These are phyloP conservation scores for Melanerpes aurifrons DNA, from an alignment of 2,113 vertebrate species.

Conservation along the genomic window DNA sequence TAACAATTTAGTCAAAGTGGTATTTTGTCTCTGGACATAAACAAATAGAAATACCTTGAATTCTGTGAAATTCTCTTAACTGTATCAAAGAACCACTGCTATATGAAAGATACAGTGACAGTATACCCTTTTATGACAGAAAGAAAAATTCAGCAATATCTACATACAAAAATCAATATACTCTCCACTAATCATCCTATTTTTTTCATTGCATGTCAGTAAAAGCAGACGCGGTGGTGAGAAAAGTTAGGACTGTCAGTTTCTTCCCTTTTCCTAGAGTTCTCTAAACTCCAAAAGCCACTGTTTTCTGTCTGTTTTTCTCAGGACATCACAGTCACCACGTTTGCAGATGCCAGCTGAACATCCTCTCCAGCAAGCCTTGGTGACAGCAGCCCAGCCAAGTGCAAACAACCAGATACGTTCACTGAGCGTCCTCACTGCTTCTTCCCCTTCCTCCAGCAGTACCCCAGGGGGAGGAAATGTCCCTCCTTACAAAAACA, in stretches of 20 bases:
- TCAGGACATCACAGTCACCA: background rate
- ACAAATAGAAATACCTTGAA: conserved; percentile 2
- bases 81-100: background rate
- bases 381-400: background rate
- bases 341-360: accelerated
- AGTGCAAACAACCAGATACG: background rate
- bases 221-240: background rate
- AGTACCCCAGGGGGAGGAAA: background rate
- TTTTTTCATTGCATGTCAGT: background rate
- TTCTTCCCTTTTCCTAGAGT: background rate
- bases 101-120: background rate
- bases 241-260: background rate
- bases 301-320: background rate
- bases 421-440: accelerated
- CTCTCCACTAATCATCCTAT: background rate
- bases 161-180: background rate
- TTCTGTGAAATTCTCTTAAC: background rate
- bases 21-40: conserved; percentile 3
- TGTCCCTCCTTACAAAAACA: background rate
- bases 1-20: conserved; percentile 5
- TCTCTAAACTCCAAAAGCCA: background rate
- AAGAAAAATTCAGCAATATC: background rate
- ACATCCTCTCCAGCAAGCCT: background rate
- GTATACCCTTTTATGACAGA: background rate
- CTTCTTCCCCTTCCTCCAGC: background rate